Percentiles rank a stretch among this genome's conserved stretches.
Conservation (phyloP, 2,113 vertebrate species). For the Delphinus delphis region DNA sequence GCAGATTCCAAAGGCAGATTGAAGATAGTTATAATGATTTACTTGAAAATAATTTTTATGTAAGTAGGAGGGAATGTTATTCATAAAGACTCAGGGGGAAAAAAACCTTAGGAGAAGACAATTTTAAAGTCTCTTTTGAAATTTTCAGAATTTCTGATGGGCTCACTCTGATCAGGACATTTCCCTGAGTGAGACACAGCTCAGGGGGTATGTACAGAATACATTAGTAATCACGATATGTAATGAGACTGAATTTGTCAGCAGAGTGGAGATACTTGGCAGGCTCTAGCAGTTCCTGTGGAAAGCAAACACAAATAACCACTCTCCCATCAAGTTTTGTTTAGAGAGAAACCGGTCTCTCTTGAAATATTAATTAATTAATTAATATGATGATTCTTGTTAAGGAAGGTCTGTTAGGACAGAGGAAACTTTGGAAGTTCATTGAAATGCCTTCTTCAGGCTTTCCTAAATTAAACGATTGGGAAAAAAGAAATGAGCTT, state of each 20-base stretch:
- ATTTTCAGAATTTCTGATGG: conserved; percentile 11
- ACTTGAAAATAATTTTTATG: conserved; percentile 51
- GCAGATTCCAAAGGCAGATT: background rate
- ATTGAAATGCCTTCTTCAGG: background rate
- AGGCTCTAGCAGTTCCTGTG: background rate
- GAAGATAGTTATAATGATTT: background rate
- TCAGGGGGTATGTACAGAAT: background rate
- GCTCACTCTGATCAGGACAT: background rate
- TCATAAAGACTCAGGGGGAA: background rate
- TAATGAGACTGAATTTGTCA: conserved; percentile 10
- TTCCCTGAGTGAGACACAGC: conserved; percentile 18
- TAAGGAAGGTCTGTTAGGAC: conserved; percentile 20
- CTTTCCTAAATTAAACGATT: conserved; percentile 38
- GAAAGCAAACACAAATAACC: conserved; percentile 25
- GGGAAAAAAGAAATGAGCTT: background rate
- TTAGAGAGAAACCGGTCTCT: conserved; percentile 39
- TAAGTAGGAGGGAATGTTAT: background rate
- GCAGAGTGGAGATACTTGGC: conserved; percentile 16
- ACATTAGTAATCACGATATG: background rate
- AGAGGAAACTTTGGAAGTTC: background rate
- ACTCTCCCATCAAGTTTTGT: conserved; percentile 7
- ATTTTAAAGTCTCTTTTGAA: conserved; percentile 33
- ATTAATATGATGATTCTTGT: conserved; percentile 40
- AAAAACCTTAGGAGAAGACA: background rate
- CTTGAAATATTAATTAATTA: conserved; percentile 33